Evolutionary conservation across 2,888 invertebrate species (phyloP), one percentile per base, ranked within the genome.

Genomic region (Disparrhopalites patrizii): DNA sequence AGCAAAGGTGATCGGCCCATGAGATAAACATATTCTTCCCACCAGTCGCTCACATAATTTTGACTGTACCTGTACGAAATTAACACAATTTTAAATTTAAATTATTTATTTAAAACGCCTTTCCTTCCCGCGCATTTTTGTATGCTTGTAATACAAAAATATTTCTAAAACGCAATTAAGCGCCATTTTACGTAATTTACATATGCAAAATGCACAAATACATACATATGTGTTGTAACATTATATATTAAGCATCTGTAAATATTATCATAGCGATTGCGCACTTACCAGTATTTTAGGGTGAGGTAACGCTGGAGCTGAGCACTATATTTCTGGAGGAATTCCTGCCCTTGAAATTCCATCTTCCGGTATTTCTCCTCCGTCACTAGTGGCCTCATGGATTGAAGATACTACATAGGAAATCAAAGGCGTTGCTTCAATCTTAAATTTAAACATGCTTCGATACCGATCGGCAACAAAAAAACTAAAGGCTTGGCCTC

Each of bases 11-110:
- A 90, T 65, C 99, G 13, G 18, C 97, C 96, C 62, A 96, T 85
- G 36, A 99, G 84, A 79, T 99, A 99, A 25, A 99, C 96, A 79
- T 95, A 99, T 79, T 99, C 96, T 81, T 99, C 99, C 99, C 99
- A 99, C 99, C 99, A 99, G 86, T 99, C 99, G 1, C 96, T 95
- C 0, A 98, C 96, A 82, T 97, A 93, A 80, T 93, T 93, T 69
- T 88, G 88, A 1, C 92, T 86, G 90, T 91, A 93, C 79, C 79
- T 79, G 43, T 23, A 20, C 4, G 15, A 7, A 43, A 27, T n/a
- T n/a, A n/a, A n/a, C n/a, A n/a, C n/a, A n/a, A n/a, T n/a, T n/a
- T n/a, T n/a, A n/a, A n/a, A n/a, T n/a, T n/a, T n/a, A 40, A 47
- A 47, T 47, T 10, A 30, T 60, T n/a, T 23, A 33, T 33, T 7